Conservation (phyloP, 2,888 invertebrate genomes). For the Brachyopa scutellaris region DNA sequence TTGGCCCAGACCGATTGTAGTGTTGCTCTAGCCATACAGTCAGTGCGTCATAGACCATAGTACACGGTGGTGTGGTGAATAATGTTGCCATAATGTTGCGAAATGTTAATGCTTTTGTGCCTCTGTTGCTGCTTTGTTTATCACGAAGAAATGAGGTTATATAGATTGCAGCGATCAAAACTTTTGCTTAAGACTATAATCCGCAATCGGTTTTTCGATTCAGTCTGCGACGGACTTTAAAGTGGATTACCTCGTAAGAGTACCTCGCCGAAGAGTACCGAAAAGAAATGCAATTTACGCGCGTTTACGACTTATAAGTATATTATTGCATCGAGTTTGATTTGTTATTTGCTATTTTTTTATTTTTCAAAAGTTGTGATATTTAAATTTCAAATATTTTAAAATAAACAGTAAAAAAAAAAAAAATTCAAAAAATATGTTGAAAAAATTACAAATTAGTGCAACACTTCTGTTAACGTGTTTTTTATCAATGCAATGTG, state of each 20-base stretch:
- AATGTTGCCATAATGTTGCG: conserved; percentile 61
- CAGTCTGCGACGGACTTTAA: conserved; percentile 63
- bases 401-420: background rate
- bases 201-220: conserved; percentile 43
- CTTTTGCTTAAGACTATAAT: conserved; percentile 53
- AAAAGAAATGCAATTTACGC: conserved; percentile 7
- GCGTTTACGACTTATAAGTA: background rate
- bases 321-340: too few species aligned
- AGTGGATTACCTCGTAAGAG: conserved; percentile 36
- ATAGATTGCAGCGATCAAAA: conserved; percentile 54
- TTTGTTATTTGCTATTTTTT: too few species aligned
- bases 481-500: conserved; percentile 52
- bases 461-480: conserved; percentile 8
- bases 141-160: conserved; percentile 57
- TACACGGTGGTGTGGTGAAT: conserved; percentile 55
- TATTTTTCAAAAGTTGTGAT: background rate
- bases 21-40: conserved; percentile 11
- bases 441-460: conserved; percentile 9
- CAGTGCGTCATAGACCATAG: conserved; percentile 56
- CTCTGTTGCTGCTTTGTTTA: conserved; percentile 28
- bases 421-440: background rate
- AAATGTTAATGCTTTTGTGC: too few species aligned
- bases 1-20: conserved; percentile 5
- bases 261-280: background rate
- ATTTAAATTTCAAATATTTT: background rate